Evolutionary conservation across 2,888 invertebrate species (phyloP).

Genomic region (Tiliacea aurago): DNA sequence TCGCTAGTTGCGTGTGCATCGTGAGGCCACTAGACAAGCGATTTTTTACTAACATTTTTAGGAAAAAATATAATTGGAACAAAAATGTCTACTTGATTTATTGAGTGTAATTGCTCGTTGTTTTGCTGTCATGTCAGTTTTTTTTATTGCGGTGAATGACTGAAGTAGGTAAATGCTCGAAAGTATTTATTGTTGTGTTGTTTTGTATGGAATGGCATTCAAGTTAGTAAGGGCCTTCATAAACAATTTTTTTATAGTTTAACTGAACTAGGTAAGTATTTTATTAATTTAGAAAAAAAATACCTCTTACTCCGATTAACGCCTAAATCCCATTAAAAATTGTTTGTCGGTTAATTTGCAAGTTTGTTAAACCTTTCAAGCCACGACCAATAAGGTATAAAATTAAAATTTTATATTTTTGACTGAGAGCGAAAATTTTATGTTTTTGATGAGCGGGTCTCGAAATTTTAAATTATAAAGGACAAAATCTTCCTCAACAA

Average conservation of each 20-base stretch:
- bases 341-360: background rate
- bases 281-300: background rate
- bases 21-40: slow-evolving; percentile 68
- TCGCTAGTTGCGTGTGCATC: slow-evolving; percentile 59
- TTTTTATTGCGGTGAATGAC: slow-evolving; percentile 18
- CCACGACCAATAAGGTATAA: background rate
- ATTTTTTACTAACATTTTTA: slow-evolving; percentile 6
- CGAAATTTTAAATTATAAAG: background rate
- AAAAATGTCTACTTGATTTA: slow-evolving; percentile 34
- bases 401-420: background rate
- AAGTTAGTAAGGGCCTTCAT: background rate
- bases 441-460: background rate
- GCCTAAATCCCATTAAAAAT: background rate
- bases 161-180: slow-evolving; percentile 6
- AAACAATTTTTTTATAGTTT: background rate
- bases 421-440: too few relatives aligned
- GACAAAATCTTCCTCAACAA: background rate
- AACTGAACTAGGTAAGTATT: background rate
- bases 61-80: slow-evolving; percentile 13
- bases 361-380: background rate
- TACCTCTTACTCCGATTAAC: background rate
- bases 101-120: slow-evolving; percentile 14
- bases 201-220: too few relatives aligned
- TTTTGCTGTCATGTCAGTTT: background rate
- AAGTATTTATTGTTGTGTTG: background rate